Evolutionary conservation across 2,888 invertebrate species (phyloP), one percentile per base, ranked within the genome.

Genomic region (Chrysolina americana): DNA sequence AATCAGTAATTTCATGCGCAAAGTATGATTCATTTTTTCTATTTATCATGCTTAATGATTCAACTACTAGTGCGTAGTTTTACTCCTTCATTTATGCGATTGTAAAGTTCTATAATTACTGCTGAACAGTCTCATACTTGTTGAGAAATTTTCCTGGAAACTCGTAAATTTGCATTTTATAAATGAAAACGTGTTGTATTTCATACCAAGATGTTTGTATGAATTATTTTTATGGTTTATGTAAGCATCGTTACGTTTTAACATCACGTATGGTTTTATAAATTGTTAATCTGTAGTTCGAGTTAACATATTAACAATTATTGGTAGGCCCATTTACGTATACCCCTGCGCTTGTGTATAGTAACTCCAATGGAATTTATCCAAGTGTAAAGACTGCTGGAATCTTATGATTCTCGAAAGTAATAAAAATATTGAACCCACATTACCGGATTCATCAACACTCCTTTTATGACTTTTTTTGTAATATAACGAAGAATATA

Each of bases 1-100:
- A 59, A 59, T 59, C 28, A 15, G 9, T 36, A 59, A 59, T 59
- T 59, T 59, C 59, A 23, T 59, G 13, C n/a, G 59, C 59, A 59
- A 17, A 28, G n/a, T n/a, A n/a, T 59, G 59, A 59, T 59, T 59
- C 28, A 59, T 59, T 59, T 59, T 59, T 59, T 36, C 28, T 4
- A 59, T 59, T 59, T 15, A 59, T 59, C 59, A 36, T 59, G 59
- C 6, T 28, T 19, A 10, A 59, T 59, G 59, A 59, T 59, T 59
- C 59, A 59, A 15, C n/a, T 28, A 36, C 4, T n/a, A 17, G n/a
- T 36, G 59, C 36, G 59, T 28, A 28, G 28, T 17, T 36, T n/a
- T 15, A 28, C 36, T 59, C n/a, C n/a, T n/a, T n/a, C n/a, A 15
- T 23, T 59, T 8, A 59, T 59, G 23, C 21, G 21, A 53, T 59